Conservation (phyloP, 2,113 vertebrate species). For the Capra hircus region DNA sequence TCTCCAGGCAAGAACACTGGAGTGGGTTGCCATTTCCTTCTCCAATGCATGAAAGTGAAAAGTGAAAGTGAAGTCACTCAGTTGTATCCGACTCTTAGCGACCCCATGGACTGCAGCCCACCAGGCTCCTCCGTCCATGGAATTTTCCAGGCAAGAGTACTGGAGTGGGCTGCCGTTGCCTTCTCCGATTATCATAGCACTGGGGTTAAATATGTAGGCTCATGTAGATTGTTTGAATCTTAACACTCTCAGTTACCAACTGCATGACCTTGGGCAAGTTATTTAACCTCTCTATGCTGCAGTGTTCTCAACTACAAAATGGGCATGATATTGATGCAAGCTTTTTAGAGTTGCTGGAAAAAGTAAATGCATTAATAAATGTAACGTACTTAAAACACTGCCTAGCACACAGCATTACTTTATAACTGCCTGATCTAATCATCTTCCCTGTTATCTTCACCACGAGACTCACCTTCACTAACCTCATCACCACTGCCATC, state of each 20-base stretch:
- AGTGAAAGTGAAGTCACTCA: too few species aligned
- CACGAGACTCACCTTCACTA: background rate
- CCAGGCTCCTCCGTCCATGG: too few species aligned
- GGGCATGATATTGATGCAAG: background rate
- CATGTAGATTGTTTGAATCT: background rate
- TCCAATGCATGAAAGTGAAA: too few species aligned
- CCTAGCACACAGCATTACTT: background rate
- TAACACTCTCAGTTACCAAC: background rate
- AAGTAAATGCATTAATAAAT: background rate
- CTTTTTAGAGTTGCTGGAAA: background rate
- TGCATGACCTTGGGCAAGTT: background rate
- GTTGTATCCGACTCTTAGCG: rapidly evolving
- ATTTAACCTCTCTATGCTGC: background rate
- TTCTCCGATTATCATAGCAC: too few species aligned
- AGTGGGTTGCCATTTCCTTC: too few species aligned
- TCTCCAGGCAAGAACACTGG: too few species aligned
- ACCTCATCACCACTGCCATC: rapidly evolving
- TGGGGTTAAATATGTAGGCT: background rate
- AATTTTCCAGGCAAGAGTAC: too few species aligned
- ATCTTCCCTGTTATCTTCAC: background rate
- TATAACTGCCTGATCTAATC: background rate
- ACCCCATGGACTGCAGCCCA: too few species aligned
- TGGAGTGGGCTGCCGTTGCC: too few species aligned
- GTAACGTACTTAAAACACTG: background rate
- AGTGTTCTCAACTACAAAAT: background rate